phyloP scores from a whole-genome alignment of 1,140 invertebrate species.

The Cydia amplana region DNA sequence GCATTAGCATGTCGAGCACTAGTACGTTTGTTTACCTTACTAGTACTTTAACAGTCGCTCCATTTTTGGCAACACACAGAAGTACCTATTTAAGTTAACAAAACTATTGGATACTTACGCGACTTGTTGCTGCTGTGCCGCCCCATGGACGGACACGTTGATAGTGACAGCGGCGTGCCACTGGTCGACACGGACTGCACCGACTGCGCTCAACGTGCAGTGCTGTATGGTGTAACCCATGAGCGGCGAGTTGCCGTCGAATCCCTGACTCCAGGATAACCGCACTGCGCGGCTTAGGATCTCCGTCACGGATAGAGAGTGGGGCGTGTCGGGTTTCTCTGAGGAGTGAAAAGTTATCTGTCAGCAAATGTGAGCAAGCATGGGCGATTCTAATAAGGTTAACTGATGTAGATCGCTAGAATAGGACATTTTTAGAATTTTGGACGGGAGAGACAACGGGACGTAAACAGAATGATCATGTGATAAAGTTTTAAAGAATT shows the following conservation, averaged over 20 bases:
- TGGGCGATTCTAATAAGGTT: too few relatives aligned
- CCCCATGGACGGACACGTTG: conserved; percentile 70
- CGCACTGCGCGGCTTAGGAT: conserved; percentile 85
- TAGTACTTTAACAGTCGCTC: too few relatives aligned
- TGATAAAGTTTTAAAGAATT: neutral
- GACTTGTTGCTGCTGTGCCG: conserved; percentile 54
- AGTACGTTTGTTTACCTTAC: too few relatives aligned
- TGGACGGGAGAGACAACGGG: too few relatives aligned
- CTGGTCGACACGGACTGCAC: conserved; percentile 69
- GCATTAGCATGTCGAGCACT: too few relatives aligned
- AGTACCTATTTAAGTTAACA: neutral
- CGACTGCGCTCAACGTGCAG: conserved; percentile 62
- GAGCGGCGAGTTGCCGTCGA: conserved; percentile 90
- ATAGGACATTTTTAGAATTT: too few relatives aligned
- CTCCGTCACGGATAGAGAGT: conserved; percentile 83
- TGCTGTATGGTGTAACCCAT: conserved; percentile 87
- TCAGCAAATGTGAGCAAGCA: neutral
- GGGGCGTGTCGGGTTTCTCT: conserved; percentile 88
- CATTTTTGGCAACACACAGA: too few relatives aligned
- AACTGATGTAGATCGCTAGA: too few relatives aligned
- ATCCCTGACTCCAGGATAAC: conserved; percentile 88
- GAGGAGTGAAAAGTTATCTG: conserved; percentile 46
- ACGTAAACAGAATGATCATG: too few relatives aligned
- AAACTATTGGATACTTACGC: conserved; percentile 48
- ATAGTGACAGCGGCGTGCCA: conserved; percentile 68